Conservation (phyloP, 2,113 vertebrate genomes). For the Muscicapa adusta region DNA sequence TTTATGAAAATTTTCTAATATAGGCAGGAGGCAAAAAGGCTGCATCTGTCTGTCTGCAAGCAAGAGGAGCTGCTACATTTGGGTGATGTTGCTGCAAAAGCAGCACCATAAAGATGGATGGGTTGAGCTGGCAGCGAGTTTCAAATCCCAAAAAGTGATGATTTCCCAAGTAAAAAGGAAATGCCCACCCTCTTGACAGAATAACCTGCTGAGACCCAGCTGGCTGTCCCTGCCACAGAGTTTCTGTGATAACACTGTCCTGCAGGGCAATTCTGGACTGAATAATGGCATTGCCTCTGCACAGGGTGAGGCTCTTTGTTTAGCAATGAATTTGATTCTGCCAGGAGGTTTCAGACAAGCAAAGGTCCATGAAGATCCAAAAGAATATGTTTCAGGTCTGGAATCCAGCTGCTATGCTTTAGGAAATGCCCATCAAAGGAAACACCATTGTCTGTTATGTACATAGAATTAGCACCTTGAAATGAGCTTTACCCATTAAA, state of each 20-base stretch:
- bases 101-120: not conserved
- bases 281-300: not conserved
- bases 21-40: not conserved
- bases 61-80: not conserved
- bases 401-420: not conserved
- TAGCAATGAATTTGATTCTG: not conserved
- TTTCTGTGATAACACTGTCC: not conserved
- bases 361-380: not conserved
- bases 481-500: not conserved
- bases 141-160: not conserved
- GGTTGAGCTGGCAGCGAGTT: not conserved
- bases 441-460: not conserved
- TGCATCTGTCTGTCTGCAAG: slow-evolving; percentile 38
- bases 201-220: not conserved
- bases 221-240: not conserved
- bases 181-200: not conserved
- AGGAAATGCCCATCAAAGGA: not conserved
- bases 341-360: not conserved
- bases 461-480: not conserved
- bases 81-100: not conserved
- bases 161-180: not conserved
- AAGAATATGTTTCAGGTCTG: not conserved
- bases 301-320: not conserved
- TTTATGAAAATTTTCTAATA: not conserved
- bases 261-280: not conserved